Percentiles rank a stretch among this genome's conserved stretches.
These are phyloP conservation scores for Elymnias hypermnestra DNA, from an alignment of 1,140 invertebrate genomes.

Conservation along the genomic window DNA sequence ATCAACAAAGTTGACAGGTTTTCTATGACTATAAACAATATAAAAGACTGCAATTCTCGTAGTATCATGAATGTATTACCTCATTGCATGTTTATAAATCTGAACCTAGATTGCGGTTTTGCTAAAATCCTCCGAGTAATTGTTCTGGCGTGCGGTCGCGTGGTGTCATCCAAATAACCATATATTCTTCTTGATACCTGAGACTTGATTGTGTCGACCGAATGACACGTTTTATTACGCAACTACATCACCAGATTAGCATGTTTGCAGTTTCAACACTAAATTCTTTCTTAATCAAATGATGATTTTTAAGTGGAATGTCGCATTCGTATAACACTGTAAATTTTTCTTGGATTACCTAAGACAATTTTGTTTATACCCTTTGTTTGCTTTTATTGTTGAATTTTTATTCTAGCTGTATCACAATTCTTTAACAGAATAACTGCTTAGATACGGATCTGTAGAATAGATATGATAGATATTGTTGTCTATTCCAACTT, in stretches of 20 bases:
- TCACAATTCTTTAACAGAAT: too few relatives aligned
- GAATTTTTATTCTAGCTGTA: too few relatives aligned
- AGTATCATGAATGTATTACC: conserved; percentile 20
- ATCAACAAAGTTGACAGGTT: too few relatives aligned
- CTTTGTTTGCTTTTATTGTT: too few relatives aligned
- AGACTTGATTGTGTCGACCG: conserved; percentile 46
- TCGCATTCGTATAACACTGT: conserved; percentile 17
- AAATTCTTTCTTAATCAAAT: conserved; percentile 38
- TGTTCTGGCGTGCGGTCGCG: conserved; percentile 59
- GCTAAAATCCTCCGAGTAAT: conserved; percentile 53
- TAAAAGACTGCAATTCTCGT: too few relatives aligned
- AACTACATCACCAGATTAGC: conserved; percentile 26
- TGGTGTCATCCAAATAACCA: conserved; percentile 58
- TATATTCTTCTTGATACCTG: conserved; percentile 49
- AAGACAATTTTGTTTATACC: conserved; percentile 1
- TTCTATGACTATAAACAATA: too few relatives aligned
- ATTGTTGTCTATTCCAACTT: too few relatives aligned
- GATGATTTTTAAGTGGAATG: conserved; percentile 24
- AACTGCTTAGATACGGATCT: too few relatives aligned
- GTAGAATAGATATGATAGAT: too few relatives aligned
- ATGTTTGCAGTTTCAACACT: conserved; percentile 34
- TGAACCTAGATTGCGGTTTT: conserved; percentile 45
- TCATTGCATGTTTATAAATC: conserved; percentile 20
- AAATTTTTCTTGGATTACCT: conserved; percentile 11
- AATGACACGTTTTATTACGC: conserved; percentile 42